Evolutionary conservation across 2,113 vertebrate genomes (phyloP), one percentile per base, ranked within the genome.

Genomic region (Anhinga anhinga): DNA sequence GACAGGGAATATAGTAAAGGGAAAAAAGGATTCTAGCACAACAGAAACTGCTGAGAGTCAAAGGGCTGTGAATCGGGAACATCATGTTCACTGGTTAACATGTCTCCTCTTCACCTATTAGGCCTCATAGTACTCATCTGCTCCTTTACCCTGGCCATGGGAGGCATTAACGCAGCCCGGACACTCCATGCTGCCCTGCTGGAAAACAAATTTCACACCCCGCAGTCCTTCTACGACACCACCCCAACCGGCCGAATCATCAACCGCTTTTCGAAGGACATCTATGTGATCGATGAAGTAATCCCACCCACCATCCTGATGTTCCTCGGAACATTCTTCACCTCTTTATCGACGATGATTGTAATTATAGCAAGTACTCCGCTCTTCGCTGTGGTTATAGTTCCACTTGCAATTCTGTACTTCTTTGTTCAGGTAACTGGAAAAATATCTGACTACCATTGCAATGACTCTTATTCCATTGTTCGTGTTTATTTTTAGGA

Each of bases 241-340:
- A 99, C 99, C 5, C 99, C 99, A 0, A 98, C 98, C 2, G 99
- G 99, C 58, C 99, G 99, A 7, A 97, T 99, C 98, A 99, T 99
- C 98, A 99, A 99, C 97, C 99, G 99, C 94, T 99, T 99, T 95
- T 99, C 99, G 67, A 99, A 99, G 98, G 99, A 99, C 97, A 98
- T 99, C 94, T 98, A 98, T 2, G 56, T 99, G 94, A 99, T 99
- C 3, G 99, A 99, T 6, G 99, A 99, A 91, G 98, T 98, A 13
- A 98, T 99, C 61, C 98, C 99, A 0, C 96, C 98, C 5, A 98
- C 98, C 32, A 97, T 99, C 96, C 96, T 99, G 95, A 99, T 99
- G 99, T 98, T 99, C 98, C 98, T 99, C 26, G 97, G 96, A 12
- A 99, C 98, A 0, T 97, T 99, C 94, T 99, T 98, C 97, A 95